Conservation (phyloP, 2,113 vertebrate species). For the Peromyscus polionotus region DNA sequence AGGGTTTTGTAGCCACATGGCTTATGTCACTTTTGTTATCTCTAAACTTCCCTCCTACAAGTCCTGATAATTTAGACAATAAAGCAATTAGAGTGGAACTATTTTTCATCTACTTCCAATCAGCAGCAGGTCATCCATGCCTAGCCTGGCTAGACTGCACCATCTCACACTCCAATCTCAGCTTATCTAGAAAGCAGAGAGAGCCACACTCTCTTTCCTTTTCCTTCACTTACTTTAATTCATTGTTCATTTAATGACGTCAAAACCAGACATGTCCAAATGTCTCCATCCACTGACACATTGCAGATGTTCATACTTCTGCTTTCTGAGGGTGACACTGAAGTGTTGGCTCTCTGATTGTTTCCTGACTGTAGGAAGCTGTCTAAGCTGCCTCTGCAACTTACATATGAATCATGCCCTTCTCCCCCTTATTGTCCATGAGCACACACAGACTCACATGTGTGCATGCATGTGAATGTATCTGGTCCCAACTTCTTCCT, state of each 20-base stretch:
- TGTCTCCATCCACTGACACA: constrained; percentile 56
- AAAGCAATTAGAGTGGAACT: constrained; percentile 77
- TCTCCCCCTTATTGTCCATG: rapidly evolving
- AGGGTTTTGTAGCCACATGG: constrained; percentile 72
- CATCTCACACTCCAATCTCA: constrained; percentile 53
- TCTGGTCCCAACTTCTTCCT: not conserved
- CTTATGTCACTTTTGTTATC: constrained; percentile 72
- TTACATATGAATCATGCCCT: rapidly evolving
- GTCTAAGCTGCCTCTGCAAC: not conserved
- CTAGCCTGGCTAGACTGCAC: constrained; percentile 33
- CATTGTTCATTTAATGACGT: constrained; percentile 62
- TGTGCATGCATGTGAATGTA: not conserved
- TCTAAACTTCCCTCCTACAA: constrained; percentile 59
- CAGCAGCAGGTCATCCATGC: constrained; percentile 50
- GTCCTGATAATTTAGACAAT: constrained; percentile 75
- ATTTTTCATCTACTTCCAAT: constrained; percentile 76
- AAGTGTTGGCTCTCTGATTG: not conserved
- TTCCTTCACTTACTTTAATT: constrained; percentile 57
- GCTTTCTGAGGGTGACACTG: not conserved
- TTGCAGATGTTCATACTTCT: constrained; percentile 44
- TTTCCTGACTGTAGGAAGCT: not conserved
- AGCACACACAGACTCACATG: not conserved
- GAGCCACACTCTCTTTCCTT: not conserved
- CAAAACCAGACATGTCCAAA: constrained; percentile 59
- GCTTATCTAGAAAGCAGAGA: constrained; percentile 66